Evolutionary conservation across 2,888 invertebrate genomes (phyloP), one percentile per base, ranked within the genome.

Genomic region (Minunthozetes semirufus): DNA sequence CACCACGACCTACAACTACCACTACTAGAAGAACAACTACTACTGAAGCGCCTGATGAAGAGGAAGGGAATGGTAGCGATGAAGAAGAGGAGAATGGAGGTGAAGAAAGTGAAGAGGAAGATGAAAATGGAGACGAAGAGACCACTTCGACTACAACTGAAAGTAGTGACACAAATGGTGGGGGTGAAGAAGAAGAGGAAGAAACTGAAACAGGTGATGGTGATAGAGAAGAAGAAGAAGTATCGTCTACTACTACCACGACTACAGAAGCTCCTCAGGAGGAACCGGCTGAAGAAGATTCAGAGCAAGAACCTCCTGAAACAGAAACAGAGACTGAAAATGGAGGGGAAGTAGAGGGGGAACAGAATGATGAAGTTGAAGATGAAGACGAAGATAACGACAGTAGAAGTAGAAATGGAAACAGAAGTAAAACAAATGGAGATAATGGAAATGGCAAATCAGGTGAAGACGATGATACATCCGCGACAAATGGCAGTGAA

Each of bases 1-100:
- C 25, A 42, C 70, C 70, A 15, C 68, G 68, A 25, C 72, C 72
- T 27, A 74, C 74, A 8, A 71, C 74, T 6, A 74, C 74, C 0
- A 29, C 56, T 27, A 70, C 74, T 1, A 48, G 48, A 33, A 48
- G 70, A 17, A 56, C 70, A 0, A 71, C 74, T 27, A 74, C 74
- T 11, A 74, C 74, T 15, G 72, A 53, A 27, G 42, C 74, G 1
- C 74, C 74, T 0, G 42, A 27, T 9, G 50, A 70, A 42, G 70
- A 50, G 11, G 27, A 27, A 17, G 53, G 33, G 19, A 29, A 25
- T 71, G 50, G 50, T 5, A 27, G 48, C 22, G 71, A 48, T 22
- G 61, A 27, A 6, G 72, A 72, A 19, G 56, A 56, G 17, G 50
- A 42, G 38, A 48, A 38, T 13, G 71, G 25, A 15, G 27, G 29